Conservation (phyloP, 2,797 vertebrate species). For the Tragopan temminckii region DNA sequence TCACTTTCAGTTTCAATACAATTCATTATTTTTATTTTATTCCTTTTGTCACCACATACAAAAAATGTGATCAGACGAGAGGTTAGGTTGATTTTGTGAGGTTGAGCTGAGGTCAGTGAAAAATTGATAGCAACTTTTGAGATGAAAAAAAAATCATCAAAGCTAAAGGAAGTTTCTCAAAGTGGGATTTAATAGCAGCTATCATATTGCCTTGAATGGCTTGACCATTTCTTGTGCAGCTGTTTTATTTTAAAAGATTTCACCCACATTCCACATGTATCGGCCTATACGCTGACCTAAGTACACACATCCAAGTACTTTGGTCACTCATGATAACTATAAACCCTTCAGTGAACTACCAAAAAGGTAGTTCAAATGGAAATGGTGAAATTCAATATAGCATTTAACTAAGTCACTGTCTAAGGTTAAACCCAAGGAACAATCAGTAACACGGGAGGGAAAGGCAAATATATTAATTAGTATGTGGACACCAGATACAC, state of each 20-base stretch:
- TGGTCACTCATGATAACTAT: slow-evolving; percentile 69
- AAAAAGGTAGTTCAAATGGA: slow-evolving; percentile 67
- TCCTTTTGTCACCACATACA: neutral
- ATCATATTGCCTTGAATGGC: slow-evolving; percentile 78
- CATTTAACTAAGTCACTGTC: slow-evolving; percentile 63
- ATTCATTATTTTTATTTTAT: neutral
- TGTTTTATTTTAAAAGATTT: slow-evolving; percentile 83
- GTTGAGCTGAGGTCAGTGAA: slow-evolving; percentile 77
- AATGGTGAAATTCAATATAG: slow-evolving; percentile 75
- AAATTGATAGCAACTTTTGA: slow-evolving; percentile 81
- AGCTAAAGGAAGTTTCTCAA: slow-evolving; percentile 79
- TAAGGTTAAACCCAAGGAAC: slow-evolving; percentile 68
- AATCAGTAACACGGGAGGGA: slow-evolving; percentile 33
- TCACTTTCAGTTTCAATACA: neutral
- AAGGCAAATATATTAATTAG: slow-evolving; percentile 59
- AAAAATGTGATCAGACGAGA: slow-evolving; percentile 45
- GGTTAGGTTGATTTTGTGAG: slow-evolving; percentile 69
- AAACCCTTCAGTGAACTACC: slow-evolving; percentile 76
- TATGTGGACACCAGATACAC: neutral
- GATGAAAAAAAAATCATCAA: slow-evolving; percentile 83
- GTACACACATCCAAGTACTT: slow-evolving; percentile 57
- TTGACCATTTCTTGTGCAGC: slow-evolving; percentile 79
- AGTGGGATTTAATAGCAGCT: slow-evolving; percentile 84
- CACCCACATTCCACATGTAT: slow-evolving; percentile 51
- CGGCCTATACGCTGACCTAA: slow-evolving; percentile 62